Evolutionary conservation across 2,888 invertebrate genomes (phyloP).

Genomic region (Drosophila vallismaia): DNA sequence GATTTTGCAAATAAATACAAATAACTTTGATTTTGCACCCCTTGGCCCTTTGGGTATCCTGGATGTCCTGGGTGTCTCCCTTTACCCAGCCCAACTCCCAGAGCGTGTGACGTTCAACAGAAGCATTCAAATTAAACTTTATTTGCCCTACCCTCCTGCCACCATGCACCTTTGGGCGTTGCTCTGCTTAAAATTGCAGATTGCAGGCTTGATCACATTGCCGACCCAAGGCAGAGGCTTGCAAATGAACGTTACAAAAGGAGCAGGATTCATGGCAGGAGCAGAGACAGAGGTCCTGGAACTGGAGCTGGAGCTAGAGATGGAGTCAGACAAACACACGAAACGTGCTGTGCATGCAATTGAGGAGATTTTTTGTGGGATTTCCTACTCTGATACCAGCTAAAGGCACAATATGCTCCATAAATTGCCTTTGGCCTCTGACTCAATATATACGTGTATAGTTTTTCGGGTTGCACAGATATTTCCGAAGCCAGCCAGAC

Average conservation of each 20-base stretch:
- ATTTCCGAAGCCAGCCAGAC: constrained; percentile 29
- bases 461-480: constrained; percentile 9
- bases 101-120: constrained; percentile 63
- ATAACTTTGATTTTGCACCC: constrained; percentile 74
- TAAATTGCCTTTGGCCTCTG: constrained; percentile 62
- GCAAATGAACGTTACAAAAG: constrained; percentile 64
- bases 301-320: not conserved
- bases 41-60: constrained; percentile 35
- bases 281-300: not conserved
- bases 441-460: constrained; percentile 34
- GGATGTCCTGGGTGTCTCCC: not conserved
- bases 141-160: constrained; percentile 61
- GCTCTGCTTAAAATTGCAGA: constrained; percentile 73
- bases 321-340: constrained; percentile 69
- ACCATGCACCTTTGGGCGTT: constrained; percentile 70
- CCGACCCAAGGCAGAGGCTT: constrained; percentile 55
- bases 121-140: constrained; percentile 79
- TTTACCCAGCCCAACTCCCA: constrained; percentile 28
- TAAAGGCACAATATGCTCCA: constrained; percentile 76
- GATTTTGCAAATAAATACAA: constrained; percentile 78
- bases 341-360: constrained; percentile 78
- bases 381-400: constrained; percentile 67
- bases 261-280: constrained; percentile 3
- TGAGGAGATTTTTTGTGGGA: constrained; percentile 73
- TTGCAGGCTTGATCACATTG: constrained; percentile 80